These are phyloP conservation scores for Manduca sexta DNA, from an alignment of 1,140 invertebrate species.

Conservation along the genomic window DNA sequence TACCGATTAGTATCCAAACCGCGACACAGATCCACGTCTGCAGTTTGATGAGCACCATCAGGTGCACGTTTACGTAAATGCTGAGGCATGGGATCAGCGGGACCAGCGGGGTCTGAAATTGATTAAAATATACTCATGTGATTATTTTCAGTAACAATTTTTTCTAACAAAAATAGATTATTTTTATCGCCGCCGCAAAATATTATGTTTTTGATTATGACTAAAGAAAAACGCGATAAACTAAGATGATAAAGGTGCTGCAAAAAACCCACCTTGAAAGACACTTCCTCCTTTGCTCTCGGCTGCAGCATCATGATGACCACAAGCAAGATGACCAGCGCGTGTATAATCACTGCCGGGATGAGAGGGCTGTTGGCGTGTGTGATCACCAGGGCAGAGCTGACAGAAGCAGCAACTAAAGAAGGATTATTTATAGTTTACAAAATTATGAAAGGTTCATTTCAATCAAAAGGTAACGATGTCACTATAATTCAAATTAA, in stretches of 20 bases:
- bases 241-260: no score
- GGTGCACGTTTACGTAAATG: slow-evolving; percentile 88
- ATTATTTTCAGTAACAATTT: no score
- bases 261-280: slow-evolving; percentile 37
- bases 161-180: no score
- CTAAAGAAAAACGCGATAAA: no score
- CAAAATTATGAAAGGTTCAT: no score
- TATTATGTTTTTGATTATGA: no score
- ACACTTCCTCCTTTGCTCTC: slow-evolving; percentile 30
- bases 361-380: slow-evolving; percentile 20
- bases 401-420: slow-evolving; percentile 24
- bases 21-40: slow-evolving; percentile 89
- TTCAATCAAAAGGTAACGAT: no score
- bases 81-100: slow-evolving; percentile 88
- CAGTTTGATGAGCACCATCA: slow-evolving; percentile 88
- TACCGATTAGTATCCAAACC: slow-evolving; percentile 85
- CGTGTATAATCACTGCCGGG: slow-evolving; percentile 22
- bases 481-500: no score
- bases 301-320: slow-evolving; percentile 39
- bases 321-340: slow-evolving; percentile 22
- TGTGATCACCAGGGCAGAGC: slow-evolving; percentile 21
- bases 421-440: no score
- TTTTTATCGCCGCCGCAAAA: no score
- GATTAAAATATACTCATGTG: no score
- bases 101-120: slow-evolving; percentile 85